Evolutionary conservation across 2,113 vertebrate species (phyloP).

Genomic region (Crotalus tigris): DNA sequence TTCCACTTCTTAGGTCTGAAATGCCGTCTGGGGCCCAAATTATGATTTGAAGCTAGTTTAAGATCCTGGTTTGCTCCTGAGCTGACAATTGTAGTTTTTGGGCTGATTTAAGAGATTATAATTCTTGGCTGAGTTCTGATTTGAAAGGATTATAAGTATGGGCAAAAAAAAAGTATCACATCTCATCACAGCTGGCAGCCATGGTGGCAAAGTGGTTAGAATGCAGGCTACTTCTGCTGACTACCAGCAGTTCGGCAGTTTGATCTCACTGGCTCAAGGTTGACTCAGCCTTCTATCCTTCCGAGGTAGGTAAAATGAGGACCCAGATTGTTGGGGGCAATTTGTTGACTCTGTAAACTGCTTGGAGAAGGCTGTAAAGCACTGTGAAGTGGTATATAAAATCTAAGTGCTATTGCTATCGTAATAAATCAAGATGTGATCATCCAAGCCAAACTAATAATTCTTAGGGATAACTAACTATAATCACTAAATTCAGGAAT

Average conservation of each 20-base stretch:
- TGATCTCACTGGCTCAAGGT: no score
- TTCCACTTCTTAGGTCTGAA: not conserved
- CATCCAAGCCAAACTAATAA: not conserved
- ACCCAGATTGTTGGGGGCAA: no score
- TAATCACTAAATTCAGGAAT: not conserved
- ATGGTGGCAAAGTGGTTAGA: no score
- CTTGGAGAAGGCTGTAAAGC: not conserved
- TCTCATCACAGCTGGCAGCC: no score
- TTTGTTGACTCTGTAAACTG: not conserved
- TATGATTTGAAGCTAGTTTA: not conserved
- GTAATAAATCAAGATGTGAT: not conserved
- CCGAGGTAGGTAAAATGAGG: no score
- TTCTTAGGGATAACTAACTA: not conserved
- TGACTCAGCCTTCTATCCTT: no score
- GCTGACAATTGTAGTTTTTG: not conserved
- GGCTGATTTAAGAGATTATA: not conserved
- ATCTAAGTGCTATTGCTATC: no score
- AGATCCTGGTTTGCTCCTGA: not conserved
- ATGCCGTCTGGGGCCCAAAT: not conserved
- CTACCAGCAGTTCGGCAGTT: no score
- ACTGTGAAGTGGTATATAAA: no score
- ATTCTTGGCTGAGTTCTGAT: not conserved
- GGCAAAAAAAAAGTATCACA: not conserved
- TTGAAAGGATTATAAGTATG: not conserved
- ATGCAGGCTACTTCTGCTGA: no score